Conservation (phyloP, 2,113 vertebrate genomes). For the Tonatia bakeri region DNA sequence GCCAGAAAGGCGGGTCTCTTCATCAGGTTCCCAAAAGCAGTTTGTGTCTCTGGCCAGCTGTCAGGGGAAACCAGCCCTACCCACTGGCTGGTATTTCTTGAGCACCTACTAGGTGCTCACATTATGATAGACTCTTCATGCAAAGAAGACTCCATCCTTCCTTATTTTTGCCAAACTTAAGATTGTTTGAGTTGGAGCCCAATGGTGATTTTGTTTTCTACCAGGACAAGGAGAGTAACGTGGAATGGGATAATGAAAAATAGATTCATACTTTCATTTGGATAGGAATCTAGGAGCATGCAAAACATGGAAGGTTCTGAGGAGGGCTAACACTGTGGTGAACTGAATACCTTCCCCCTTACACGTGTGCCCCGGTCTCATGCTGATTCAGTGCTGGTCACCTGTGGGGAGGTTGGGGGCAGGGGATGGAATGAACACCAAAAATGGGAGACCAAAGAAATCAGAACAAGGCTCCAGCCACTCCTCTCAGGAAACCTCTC, state of each 20-base stretch:
- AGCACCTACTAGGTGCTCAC: slow-evolving; percentile 54
- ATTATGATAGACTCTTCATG: not conserved
- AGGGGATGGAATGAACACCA: not conserved
- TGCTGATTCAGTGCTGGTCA: not conserved
- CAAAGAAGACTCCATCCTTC: slow-evolving; percentile 24
- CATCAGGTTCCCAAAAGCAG: slow-evolving; percentile 64
- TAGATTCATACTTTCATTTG: not conserved
- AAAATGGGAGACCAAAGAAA: not conserved
- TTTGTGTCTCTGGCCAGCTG: slow-evolving; percentile 27
- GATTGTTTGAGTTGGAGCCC: not conserved
- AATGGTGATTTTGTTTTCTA: slow-evolving; percentile 36
- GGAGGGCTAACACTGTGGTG: not conserved
- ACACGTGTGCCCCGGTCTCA: not conserved
- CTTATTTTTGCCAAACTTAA: not conserved
- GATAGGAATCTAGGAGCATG: not conserved
- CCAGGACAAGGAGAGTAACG: not conserved
- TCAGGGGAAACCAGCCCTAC: not conserved
- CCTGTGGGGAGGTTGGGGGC: not conserved
- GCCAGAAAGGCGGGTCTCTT: slow-evolving; percentile 76
- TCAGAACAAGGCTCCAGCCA: not conserved
- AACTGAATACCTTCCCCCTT: not conserved
- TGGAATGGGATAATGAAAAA: not conserved
- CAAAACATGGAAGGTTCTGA: not conserved
- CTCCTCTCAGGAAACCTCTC: not conserved
- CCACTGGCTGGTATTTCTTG: not conserved